Evolutionary conservation across 37 sponge, comb jelly and placozoan species (phyloP), one percentile per base, ranked within the genome.

Genomic region (Cladorhizidae sp.): DNA sequence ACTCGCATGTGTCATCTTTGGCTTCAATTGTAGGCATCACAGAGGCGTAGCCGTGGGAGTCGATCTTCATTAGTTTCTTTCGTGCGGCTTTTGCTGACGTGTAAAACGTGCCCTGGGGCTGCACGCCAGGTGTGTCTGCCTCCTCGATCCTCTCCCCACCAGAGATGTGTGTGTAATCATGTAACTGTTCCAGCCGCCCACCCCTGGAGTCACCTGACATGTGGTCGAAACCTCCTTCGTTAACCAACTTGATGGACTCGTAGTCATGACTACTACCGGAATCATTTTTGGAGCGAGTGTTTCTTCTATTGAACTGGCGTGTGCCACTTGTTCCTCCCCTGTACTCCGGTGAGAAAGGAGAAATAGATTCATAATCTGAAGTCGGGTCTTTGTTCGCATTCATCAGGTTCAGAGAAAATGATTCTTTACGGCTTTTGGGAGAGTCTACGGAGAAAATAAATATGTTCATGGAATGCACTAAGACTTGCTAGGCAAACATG

Each of bases 11-110:
- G 37, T 54, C 50, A 45, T n/a, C n/a, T n/a, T 67, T 50, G 14
- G 54, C 22, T 8, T 64, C 33, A 43, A 17, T 11, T 25, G 79
- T 31, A n/a, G 14, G n/a, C 0, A 81, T 7, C 7, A 81, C 72
- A n/a, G 54, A 20, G 57, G 81, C 81, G 59, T 81, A 81, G 31
- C 81, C 81, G 0, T 81, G 72, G 23, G 72, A 57, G 45, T 81
- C 81, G 1, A 81, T 72, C 43, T 58, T 71, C 31, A 81, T 32
- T n/a, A 81, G 21, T 28, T 64, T 62, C 2, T 31, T 38, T 64
- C 83, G 38, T 52, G 41, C 54, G 7, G 45, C 64, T 77, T 8
- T 59, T 26, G n/a, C 61, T 59, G 8, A 18, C 49, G 5, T 5
- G 9, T 5, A 45, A 9, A 9, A 45, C 5, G 9, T 12, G 9